Conservation (phyloP, 2,797 vertebrate genomes). For the Rhincodon typus region DNA sequence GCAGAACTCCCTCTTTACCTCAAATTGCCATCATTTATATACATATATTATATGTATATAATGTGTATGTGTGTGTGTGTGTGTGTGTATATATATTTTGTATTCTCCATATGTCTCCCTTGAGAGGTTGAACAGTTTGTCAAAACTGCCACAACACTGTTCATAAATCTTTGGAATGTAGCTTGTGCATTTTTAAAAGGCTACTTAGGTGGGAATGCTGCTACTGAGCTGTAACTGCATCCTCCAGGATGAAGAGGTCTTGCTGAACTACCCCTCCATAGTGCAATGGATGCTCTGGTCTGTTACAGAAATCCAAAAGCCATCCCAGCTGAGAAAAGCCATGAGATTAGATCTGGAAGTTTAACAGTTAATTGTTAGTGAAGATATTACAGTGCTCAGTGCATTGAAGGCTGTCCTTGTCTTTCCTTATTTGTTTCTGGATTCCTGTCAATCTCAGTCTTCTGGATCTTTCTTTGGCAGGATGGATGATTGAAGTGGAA, state of each 20-base stretch:
- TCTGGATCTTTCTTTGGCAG: neutral
- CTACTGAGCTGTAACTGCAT: neutral
- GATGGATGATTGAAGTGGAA: neutral
- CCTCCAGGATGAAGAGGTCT: neutral
- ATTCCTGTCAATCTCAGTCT: neutral
- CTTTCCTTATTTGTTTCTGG: neutral
- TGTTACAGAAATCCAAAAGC: neutral
- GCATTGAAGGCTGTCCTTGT: neutral
- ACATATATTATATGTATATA: neutral
- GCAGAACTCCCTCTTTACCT: neutral
- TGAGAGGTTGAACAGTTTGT: neutral
- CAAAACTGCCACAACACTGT: no score
- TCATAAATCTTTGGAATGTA: neutral
- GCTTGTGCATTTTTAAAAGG: no score
- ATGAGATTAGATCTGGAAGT: neutral
- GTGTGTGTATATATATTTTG: no score
- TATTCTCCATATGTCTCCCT: no score
- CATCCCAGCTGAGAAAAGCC: neutral
- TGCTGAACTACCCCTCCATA: neutral
- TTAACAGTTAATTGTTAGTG: neutral
- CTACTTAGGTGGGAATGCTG: neutral
- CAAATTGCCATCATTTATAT: neutral
- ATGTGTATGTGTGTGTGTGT: no score
- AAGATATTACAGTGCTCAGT: neutral
- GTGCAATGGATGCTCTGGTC: neutral